phyloP scores from a whole-genome alignment of 92 coral and sea anemone genomes.

The Porites lobata region DNA sequence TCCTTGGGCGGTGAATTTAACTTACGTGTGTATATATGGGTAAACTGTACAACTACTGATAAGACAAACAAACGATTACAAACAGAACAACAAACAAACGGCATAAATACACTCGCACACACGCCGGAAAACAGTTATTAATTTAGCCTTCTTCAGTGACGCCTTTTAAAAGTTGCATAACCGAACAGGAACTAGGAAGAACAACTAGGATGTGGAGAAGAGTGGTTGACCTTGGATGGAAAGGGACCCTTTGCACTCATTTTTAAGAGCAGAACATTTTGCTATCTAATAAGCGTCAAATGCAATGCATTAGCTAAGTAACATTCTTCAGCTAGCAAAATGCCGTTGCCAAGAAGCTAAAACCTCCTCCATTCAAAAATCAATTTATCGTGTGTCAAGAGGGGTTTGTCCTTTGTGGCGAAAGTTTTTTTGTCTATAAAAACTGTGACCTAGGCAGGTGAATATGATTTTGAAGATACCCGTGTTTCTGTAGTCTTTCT shows the following conservation, averaged over 20 bases:
- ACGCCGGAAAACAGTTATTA: not conserved
- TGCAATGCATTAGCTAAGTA: not conserved
- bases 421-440: not conserved
- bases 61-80: not conserved
- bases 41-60: not conserved
- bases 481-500: not conserved
- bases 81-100: constrained; percentile 23
- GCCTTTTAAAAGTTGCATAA: too few relatives aligned
- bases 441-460: not conserved
- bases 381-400: not conserved
- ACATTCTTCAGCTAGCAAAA: constrained; percentile 10
- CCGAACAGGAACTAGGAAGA: too few relatives aligned
- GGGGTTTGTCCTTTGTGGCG: not conserved
- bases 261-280: not conserved
- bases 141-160: not conserved
- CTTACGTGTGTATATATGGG: not conserved
- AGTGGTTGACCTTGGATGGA: too few relatives aligned
- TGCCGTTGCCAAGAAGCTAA: constrained; percentile 23
- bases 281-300: not conserved
- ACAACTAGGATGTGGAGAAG: too few relatives aligned
- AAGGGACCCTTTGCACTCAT: too few relatives aligned
- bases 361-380: not conserved
- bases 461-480: not conserved
- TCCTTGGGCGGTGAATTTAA: not conserved
- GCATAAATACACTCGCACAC: not conserved